Conservation (phyloP, 2,888 invertebrate genomes). For the Conus canariensis region DNA sequence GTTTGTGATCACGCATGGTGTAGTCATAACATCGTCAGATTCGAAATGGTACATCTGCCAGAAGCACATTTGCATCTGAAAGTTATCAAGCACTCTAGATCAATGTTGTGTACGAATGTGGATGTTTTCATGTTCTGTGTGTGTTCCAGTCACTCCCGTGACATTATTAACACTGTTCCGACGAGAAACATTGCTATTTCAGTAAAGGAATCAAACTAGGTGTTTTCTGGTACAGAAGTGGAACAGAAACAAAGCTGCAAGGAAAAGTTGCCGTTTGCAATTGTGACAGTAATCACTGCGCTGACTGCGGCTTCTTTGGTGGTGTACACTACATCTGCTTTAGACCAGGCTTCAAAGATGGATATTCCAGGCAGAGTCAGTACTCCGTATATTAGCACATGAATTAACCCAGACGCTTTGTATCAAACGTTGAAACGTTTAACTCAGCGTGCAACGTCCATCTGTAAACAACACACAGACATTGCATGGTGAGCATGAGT, state of each 20-base stretch:
- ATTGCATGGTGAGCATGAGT: too few relatives aligned
- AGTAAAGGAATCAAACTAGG: not conserved
- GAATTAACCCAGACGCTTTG: too few relatives aligned
- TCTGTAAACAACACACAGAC: too few relatives aligned
- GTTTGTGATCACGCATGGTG: not conserved
- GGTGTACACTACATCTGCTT: not conserved
- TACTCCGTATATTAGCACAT: not conserved
- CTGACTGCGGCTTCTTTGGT: not conserved
- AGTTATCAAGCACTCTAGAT: not conserved
- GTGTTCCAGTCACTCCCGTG: not conserved
- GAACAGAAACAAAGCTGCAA: not conserved
- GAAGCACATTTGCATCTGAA: not conserved
- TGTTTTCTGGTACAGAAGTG: not conserved
- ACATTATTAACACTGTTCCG: not conserved
- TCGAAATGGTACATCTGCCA: not conserved
- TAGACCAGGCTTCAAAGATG: not conserved
- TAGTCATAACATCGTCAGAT: not conserved
- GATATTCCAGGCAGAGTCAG: not conserved
- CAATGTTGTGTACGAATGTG: not conserved
- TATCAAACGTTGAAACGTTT: too few relatives aligned
- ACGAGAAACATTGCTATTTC: not conserved
- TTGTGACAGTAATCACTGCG: slow-evolving; percentile 5
- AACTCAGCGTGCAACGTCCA: too few relatives aligned
- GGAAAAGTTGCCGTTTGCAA: slow-evolving; percentile 1
- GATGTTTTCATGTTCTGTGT: not conserved